A percentile compares a stretch with the other conserved stretches of the same genome.
Conservation (phyloP, 2,888 invertebrate genomes). For the Melanophora roralis region DNA sequence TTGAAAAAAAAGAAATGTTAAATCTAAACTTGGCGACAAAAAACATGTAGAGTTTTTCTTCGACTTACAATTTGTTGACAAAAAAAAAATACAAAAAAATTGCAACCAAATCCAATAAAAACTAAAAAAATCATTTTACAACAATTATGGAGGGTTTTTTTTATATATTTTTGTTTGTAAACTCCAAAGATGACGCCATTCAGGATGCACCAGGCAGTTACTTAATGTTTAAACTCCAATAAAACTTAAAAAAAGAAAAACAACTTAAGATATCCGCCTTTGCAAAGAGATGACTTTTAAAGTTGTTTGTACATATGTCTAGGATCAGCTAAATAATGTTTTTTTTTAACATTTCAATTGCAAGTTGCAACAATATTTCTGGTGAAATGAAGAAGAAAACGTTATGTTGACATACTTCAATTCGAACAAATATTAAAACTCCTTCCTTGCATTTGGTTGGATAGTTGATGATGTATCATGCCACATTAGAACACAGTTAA, state of each 20-base stretch:
- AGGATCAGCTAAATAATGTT: background rate
- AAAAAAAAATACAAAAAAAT: constrained; percentile 4
- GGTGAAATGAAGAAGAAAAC: constrained; percentile 12
- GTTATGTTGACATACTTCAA: constrained; percentile 32
- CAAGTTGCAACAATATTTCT: constrained; percentile 34
- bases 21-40: constrained; percentile 45
- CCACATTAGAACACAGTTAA: constrained; percentile 40
- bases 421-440: background rate
- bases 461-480: constrained; percentile 50
- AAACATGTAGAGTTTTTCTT: constrained; percentile 13
- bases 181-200: constrained; percentile 26
- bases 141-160: constrained; percentile 48
- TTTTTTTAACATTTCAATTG: constrained; percentile 22
- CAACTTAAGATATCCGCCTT: constrained; percentile 41
- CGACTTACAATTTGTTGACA: constrained; percentile 11
- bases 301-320: background rate
- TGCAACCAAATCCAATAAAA: constrained; percentile 36
- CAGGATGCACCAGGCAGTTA: constrained; percentile 17
- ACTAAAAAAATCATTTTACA: constrained; percentile 43
- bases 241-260: background rate
- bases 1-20: background rate
- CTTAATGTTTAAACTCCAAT: background rate
- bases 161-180: constrained; percentile 35
- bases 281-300: constrained; percentile 22
- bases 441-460: constrained; percentile 24